phyloP scores from a whole-genome alignment of 2,888 invertebrate species.

The Xestia xanthographa region DNA sequence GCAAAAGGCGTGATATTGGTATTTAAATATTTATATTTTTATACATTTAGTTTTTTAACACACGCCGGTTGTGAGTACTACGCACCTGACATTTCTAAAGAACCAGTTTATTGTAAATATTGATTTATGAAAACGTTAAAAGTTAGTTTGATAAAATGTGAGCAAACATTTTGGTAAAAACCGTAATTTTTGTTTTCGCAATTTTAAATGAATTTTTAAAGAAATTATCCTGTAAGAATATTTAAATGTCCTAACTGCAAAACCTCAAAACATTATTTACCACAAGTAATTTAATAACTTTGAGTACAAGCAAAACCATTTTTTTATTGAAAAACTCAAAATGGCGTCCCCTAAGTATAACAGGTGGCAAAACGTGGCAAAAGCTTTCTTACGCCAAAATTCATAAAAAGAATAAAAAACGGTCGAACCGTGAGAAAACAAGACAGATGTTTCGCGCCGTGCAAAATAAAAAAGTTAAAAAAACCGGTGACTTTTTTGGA shows the following conservation, averaged over 20 bases:
- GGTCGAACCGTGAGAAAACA: constrained; percentile 46
- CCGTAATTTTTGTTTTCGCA: background rate
- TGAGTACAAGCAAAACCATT: background rate
- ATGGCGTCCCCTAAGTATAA: constrained; percentile 5
- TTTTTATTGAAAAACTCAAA: constrained; percentile 5
- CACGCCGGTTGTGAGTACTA: background rate
- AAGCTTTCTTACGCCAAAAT: constrained; percentile 20
- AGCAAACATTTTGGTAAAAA: background rate
- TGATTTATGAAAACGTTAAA: background rate
- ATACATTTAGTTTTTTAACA: no score
- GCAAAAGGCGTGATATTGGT: background rate
- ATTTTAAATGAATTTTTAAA: background rate
- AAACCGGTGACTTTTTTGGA: constrained; percentile 21
- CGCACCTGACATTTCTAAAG: background rate
- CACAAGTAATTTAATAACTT: background rate
- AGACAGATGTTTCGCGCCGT: constrained; percentile 53
- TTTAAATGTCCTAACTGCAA: no score
- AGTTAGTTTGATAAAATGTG: background rate
- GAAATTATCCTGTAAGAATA: background rate
- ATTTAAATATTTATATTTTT: background rate
- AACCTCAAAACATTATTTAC: background rate
- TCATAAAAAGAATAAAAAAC: constrained; percentile 38
- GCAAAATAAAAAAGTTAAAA: constrained; percentile 34
- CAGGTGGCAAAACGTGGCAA: constrained; percentile 41
- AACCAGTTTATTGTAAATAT: background rate